Conservation (phyloP, 1,140 invertebrate species). For the Sycobia sp. region DNA sequence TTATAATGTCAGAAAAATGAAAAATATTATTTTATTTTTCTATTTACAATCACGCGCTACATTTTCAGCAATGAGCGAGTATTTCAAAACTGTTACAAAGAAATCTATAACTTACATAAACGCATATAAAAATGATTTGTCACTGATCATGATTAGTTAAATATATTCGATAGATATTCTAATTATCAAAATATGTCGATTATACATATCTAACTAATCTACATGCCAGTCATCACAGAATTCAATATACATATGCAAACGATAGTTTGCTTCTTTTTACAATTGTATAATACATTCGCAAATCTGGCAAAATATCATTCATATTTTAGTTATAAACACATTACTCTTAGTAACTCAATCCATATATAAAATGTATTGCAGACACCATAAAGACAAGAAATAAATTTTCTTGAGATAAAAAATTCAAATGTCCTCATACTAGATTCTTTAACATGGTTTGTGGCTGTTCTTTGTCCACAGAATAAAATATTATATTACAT, state of each 20-base stretch:
- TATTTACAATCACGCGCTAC: slow-evolving; percentile 14
- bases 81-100: slow-evolving; percentile 24
- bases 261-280: slow-evolving; percentile 35
- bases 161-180: neutral
- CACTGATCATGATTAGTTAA: slow-evolving; percentile 26
- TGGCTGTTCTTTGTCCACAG: neutral
- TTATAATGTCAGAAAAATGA: slow-evolving; percentile 6
- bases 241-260: slow-evolving; percentile 33
- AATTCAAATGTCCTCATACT: slow-evolving; percentile 2
- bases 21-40: slow-evolving; percentile 18
- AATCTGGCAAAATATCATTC: slow-evolving; percentile 21
- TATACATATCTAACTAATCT: slow-evolving; percentile 19
- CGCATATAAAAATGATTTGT: slow-evolving; percentile 25
- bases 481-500: slow-evolving; percentile 15
- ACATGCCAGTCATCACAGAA: slow-evolving; percentile 29
- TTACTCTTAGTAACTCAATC: slow-evolving; percentile 18
- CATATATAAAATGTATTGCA: slow-evolving; percentile 28
- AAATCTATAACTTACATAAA: slow-evolving; percentile 24
- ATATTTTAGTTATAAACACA: slow-evolving; percentile 24
- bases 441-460: slow-evolving; percentile 1
- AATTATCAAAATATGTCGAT: slow-evolving; percentile 14
- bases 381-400: slow-evolving; percentile 23
- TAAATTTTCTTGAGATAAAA: slow-evolving; percentile 10
- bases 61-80: slow-evolving; percentile 12
- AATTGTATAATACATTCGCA: slow-evolving; percentile 29